Evolutionary conservation across 2,113 vertebrate genomes (phyloP).

Genomic region (Labeo rohita): DNA sequence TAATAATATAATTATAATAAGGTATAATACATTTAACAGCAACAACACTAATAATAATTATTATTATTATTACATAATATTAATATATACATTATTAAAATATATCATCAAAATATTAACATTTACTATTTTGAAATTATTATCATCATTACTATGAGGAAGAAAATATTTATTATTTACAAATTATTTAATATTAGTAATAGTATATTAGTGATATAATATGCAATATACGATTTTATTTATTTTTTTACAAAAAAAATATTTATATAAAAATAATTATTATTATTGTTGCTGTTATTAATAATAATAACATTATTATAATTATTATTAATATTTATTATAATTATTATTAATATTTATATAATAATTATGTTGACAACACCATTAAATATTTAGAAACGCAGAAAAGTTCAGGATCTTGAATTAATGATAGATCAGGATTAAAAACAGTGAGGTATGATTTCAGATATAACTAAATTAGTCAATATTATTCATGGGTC

Average conservation of each 20-base stretch:
- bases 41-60: neutral
- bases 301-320: neutral
- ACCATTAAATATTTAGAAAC: neutral
- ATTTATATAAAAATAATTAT: neutral
- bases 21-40: neutral
- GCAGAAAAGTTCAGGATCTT: neutral
- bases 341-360: neutral
- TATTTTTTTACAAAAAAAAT: neutral
- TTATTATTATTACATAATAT: neutral
- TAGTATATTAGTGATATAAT: neutral
- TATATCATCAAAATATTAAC: too few relatives aligned
- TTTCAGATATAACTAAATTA: neutral
- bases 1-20: neutral
- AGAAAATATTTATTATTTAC: too few relatives aligned
- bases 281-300: neutral
- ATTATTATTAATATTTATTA: neutral
- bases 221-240: neutral
- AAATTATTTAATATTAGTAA: too few relatives aligned
- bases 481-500: neutral
- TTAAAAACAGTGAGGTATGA: neutral
- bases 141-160: too few relatives aligned
- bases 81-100: neutral
- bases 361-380: neutral
- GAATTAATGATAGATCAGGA: too few relatives aligned
- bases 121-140: too few relatives aligned